These are phyloP conservation scores for Brachystomella parvula DNA, from an alignment of 1,140 invertebrate genomes.

Conservation along the genomic window DNA sequence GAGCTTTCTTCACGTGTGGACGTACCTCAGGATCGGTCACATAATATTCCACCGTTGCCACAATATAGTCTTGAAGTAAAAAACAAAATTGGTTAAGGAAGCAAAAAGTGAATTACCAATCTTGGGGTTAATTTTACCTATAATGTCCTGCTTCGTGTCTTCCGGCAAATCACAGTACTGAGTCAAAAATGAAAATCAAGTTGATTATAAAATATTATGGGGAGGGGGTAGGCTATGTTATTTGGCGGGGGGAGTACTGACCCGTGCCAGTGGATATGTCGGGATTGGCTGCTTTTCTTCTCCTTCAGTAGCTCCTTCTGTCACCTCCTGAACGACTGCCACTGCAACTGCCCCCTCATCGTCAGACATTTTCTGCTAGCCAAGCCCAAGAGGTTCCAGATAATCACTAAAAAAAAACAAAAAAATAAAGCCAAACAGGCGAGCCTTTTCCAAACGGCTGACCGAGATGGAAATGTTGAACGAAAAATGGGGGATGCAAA, in stretches of 20 bases:
- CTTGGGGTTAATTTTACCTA: no score
- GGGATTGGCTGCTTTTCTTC: not conserved
- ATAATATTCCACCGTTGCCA: constrained; percentile 86
- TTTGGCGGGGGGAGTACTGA: not conserved
- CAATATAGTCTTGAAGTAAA: constrained; percentile 81
- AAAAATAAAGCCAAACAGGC: no score
- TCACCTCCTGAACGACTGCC: not conserved
- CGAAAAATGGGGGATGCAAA: no score
- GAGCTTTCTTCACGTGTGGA: constrained; percentile 11
- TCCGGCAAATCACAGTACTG: constrained; percentile 82
- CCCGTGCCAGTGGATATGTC: constrained; percentile 25
- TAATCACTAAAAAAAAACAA: no score
- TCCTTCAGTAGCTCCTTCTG: not conserved
- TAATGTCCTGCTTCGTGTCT: constrained; percentile 77
- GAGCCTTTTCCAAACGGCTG: no score
- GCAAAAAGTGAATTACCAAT: no score
- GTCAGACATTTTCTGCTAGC: no score
- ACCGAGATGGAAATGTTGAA: no score
- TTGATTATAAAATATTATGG: not conserved
- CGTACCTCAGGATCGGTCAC: constrained; percentile 69
- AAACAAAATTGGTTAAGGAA: no score
- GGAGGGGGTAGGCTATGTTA: no score
- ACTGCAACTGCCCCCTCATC: not conserved
- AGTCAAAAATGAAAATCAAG: constrained; percentile 29
- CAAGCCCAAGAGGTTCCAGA: no score